Evolutionary conservation across 2,797 vertebrate species (phyloP).

Genomic region (Neosilurus hyrtlii): DNA sequence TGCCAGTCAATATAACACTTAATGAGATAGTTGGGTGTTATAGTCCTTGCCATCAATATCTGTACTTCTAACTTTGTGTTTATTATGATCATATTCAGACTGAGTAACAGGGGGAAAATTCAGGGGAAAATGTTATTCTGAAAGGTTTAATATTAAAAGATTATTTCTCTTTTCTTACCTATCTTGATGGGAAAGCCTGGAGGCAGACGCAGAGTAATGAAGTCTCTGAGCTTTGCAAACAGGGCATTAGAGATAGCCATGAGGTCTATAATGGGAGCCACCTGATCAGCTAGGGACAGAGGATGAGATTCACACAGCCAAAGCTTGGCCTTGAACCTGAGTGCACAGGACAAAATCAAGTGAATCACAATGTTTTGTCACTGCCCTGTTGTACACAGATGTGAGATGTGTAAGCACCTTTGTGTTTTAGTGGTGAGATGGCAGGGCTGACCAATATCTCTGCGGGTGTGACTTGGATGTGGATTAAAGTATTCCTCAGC

Average conservation of each 20-base stretch:
- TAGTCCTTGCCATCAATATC: background rate
- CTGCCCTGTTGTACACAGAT: background rate
- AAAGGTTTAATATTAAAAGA: background rate
- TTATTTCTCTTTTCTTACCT: conserved; percentile 70
- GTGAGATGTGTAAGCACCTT: conserved; percentile 75
- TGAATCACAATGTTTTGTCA: background rate
- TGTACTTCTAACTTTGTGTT: background rate
- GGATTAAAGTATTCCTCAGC: conserved; percentile 97
- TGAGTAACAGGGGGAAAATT: background rate
- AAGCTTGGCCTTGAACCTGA: conserved; percentile 95
- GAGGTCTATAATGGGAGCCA: conserved; percentile 95
- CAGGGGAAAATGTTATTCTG: background rate
- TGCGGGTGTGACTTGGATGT: conserved; percentile 76
- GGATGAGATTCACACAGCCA: conserved; percentile 97
- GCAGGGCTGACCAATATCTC: conserved; percentile 91
- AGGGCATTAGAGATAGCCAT: conserved; percentile 96
- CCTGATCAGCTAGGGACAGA: conserved; percentile 90
- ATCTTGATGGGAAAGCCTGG: conserved; percentile 95
- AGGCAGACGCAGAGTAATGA: conserved; percentile 91
- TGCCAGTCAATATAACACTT: background rate
- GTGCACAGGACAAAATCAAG: conserved; percentile 24
- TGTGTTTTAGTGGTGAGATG: conserved; percentile 98
- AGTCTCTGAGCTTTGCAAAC: conserved; percentile 94
- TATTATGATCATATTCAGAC: background rate
- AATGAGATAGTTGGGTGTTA: background rate